Evolutionary conservation across 2,888 invertebrate genomes (phyloP), one percentile per base, ranked within the genome.

Genomic region (Isoperla grammatica): DNA sequence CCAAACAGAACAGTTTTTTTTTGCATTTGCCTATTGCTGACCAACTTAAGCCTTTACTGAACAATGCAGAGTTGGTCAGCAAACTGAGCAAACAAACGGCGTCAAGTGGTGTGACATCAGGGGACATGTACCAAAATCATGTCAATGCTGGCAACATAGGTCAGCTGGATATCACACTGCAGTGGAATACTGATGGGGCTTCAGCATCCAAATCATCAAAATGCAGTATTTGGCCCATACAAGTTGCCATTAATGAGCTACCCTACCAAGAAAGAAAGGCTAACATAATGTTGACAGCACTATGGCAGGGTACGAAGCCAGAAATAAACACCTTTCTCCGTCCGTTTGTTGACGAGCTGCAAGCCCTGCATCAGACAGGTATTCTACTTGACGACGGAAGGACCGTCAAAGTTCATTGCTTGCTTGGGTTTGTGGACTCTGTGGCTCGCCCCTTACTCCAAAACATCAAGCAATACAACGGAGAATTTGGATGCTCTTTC

Each of bases 361-460:
- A 13, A 11, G 35, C 9, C 9, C 17, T 50, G 11, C 50, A 50
- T 35, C 13, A 4, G 5, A 35, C 23, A 4, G 50, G 50, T 8
- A 35, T 50, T 8, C 13, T 6, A 13, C 50, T 56, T 12, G 45
- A 6, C 9, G 29, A 42, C 23, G 46, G 29, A 6, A 22, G 8
- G 11, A 13, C 22, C 8, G 37, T 50, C 3, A 50, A 56, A n/a
- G 56, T 42, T 13, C 56, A 56, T 46, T 45, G 45, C 29, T 4
- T 42, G 11, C 8, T 56, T 17, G 56, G 42, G 9, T 22, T 20
- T 13, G 55, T 55, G n/a, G 55, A 54, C 29, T 55, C 55, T 20
- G 55, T 55, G 20, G 42, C 55, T n/a, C n/a, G 55, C n/a, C 55
- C 55, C n/a, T 13, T 13, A 3, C 42, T 55, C 5, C 55, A 55